phyloP scores from a whole-genome alignment of 2,888 invertebrate species.

The Cremastinae sp. region DNA sequence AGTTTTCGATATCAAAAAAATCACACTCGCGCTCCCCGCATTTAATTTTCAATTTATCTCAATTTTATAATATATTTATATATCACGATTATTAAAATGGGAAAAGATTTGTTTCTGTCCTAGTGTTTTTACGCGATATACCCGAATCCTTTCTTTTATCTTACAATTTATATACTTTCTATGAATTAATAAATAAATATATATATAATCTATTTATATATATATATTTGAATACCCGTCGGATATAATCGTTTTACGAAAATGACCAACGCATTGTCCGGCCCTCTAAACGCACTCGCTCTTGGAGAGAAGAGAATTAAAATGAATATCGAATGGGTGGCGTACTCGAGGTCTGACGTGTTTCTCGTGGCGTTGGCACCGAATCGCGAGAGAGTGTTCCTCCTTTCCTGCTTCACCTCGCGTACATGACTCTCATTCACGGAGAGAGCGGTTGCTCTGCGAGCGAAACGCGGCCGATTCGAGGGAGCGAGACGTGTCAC shows the following conservation, averaged over 20 bases:
- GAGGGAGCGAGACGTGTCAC: too few species aligned
- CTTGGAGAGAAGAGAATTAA: not conserved
- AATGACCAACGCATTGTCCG: constrained; percentile 2
- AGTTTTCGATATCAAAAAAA: not conserved
- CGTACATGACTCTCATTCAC: too few species aligned
- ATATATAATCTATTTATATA: not conserved
- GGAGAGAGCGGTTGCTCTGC: too few species aligned
- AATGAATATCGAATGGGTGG: not conserved
- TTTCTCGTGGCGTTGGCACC: too few species aligned
- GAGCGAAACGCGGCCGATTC: too few species aligned
- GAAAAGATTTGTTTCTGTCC: not conserved
- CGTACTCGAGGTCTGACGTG: not conserved
- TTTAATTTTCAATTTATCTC: not conserved
- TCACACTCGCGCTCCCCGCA: constrained; percentile 1
- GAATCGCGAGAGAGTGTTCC: too few species aligned
- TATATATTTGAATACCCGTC: not conserved
- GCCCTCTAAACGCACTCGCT: too few species aligned
- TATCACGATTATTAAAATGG: constrained; percentile 17
- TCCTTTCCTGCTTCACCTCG: too few species aligned
- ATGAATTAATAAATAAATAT: not conserved
- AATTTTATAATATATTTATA: not conserved
- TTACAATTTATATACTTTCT: not conserved
- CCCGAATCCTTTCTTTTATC: too few species aligned
- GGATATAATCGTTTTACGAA: constrained; percentile 1
- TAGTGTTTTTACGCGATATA: constrained; percentile 5